Evolutionary conservation across 2,888 invertebrate species (phyloP), one percentile per base, ranked within the genome.

Genomic region (Eilema caniola): DNA sequence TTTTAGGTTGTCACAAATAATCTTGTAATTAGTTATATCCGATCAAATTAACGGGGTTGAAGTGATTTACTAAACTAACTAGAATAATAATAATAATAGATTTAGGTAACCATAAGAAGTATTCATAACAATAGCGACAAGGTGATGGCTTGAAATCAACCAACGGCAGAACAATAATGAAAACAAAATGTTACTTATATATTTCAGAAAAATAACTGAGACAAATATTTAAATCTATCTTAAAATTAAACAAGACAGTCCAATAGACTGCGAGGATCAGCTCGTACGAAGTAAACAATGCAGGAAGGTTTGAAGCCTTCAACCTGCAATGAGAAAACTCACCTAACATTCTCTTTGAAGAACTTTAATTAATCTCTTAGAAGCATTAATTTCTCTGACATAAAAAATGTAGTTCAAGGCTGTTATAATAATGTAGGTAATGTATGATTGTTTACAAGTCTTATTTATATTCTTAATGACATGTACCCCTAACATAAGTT

Each of bases 271-370:
- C n/a, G n/a, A n/a, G n/a, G n/a, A n/a, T n/a, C n/a, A n/a, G n/a
- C n/a, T n/a, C n/a, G n/a, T n/a, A 61, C 57, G 47, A 70, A 74
- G 33, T 67, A 75, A 77, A 79, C 67, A 82, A 69, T 76, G 67
- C 69, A 73, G 72, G 76, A 76, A 71, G 0, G 66, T 70, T 66
- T 77, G 59, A 76, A 62, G 74, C 79, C 69, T 69, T 69, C 62
- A 74, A 69, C 75, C 71, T 67, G 80, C 72, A 81, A 74, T 67
- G 75, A 73, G 72, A 61, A 70, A 74, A 73, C 78, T 82, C 77
- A 76, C 83, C 76, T 81, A 83, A 80, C 74, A 82, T 79, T 74
- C 73, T 77, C 76, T 78, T 81, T 83, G 66, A 57, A 68, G 31
- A 79, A 83, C 71, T 80, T n/a, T n/a, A n/a, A n/a, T n/a, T n/a